These are phyloP conservation scores for Drosophila atroscutellata DNA, from an alignment of 2,888 invertebrate genomes.

Conservation along the genomic window DNA sequence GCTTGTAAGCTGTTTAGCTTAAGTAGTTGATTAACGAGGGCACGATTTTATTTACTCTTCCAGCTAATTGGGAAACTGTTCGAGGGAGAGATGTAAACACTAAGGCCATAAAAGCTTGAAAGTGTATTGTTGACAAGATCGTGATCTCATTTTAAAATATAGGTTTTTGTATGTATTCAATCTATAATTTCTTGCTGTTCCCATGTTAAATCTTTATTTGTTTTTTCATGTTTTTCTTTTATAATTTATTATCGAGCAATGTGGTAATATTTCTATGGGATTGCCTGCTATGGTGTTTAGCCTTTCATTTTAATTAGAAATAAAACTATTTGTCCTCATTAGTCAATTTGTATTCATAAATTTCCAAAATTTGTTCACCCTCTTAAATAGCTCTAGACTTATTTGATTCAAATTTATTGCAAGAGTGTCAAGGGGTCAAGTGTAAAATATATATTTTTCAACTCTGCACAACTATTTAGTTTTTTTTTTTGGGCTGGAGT, in stretches of 20 bases:
- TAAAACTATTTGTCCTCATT: neutral
- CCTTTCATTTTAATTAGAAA: neutral
- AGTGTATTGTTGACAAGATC: neutral
- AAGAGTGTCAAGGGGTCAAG: constrained; percentile 52
- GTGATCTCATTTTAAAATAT: neutral
- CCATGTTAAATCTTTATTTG: neutral
- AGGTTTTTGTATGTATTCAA: neutral
- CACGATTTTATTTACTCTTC: neutral
- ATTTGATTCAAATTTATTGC: constrained; percentile 52
- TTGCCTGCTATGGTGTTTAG: neutral
- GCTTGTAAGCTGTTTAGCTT: constrained; percentile 21
- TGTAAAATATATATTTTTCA: constrained; percentile 19
- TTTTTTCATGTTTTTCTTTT: neutral
- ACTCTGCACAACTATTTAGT: constrained; percentile 8
- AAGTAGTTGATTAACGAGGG: constrained; percentile 8
- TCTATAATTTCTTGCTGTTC: neutral
- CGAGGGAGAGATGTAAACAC: neutral
- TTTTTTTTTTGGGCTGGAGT: constrained; percentile 16
- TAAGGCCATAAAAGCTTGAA: neutral
- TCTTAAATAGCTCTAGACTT: neutral
- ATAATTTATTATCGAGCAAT: neutral
- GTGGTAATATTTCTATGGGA: neutral
- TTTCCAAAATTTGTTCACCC: neutral
- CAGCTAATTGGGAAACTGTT: neutral
- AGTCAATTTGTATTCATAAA: neutral